phyloP scores from a whole-genome alignment of 30 jellyfish, hydroid and myxozoan genomes.

The Aurelia aurita region DNA sequence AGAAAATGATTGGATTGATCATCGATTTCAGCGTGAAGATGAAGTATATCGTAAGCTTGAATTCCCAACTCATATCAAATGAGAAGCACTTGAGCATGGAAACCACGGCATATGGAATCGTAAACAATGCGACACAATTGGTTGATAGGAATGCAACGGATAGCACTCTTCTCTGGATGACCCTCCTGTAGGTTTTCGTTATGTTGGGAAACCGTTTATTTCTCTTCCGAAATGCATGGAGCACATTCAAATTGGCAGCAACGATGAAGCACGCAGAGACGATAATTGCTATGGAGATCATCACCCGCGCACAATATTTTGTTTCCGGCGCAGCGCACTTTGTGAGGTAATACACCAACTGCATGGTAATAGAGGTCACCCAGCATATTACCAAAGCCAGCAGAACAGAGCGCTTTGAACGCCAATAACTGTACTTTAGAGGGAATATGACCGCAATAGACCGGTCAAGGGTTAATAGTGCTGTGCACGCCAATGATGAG shows the following conservation, averaged over 20 bases:
- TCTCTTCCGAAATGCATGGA: conserved; percentile 7
- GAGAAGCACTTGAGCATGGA: conserved; percentile 8
- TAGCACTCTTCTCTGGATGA: conserved; percentile 8
- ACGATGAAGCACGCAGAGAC: neutral
- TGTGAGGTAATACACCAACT: conserved; percentile 23
- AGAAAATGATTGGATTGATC: conserved; percentile 26
- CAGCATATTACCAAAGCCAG: neutral
- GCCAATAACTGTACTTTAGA: conserved; percentile 11
- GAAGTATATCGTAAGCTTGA: neutral
- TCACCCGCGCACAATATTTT: conserved; percentile 16
- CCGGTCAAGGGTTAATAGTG: conserved; percentile 31
- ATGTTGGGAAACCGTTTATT: neutral
- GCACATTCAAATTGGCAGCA: conserved; percentile 6
- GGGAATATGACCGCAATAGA: conserved; percentile 34
- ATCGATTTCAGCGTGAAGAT: conserved; percentile 20
- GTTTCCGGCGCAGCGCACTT: neutral
- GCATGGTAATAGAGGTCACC: conserved; percentile 12
- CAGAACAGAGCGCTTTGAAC: conserved; percentile 9
- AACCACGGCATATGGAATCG: conserved; percentile 43
- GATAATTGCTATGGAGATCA: neutral
- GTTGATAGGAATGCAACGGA: conserved; percentile 45
- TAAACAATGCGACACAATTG: conserved; percentile 26
- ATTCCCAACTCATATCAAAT: neutral
- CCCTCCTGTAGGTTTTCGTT: neutral
- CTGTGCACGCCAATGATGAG: conserved; percentile 32